Base-by-base conservation (phyloP, 2,113 vertebrate genomes). In the Alouatta palliata region DNA sequence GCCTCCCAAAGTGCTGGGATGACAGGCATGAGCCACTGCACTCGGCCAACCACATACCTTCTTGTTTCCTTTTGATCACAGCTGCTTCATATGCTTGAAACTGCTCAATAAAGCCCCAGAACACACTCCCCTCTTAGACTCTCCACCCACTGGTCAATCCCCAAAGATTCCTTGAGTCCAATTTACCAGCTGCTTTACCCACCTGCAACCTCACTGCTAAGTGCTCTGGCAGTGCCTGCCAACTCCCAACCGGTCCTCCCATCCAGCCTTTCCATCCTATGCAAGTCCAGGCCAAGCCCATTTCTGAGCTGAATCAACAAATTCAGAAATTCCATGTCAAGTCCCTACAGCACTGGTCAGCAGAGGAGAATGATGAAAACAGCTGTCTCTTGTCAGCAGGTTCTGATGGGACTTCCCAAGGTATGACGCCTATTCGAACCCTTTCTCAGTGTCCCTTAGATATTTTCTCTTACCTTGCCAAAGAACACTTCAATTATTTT, bases 261-360 rank as follows among this genome's bases (percentile, higher is more conserved):
- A 0, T 77, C 81, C 93, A 88, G 37, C 9, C 49, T 84, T 87
- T 93, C 91, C 79, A 90, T 64, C 93, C 91, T 37, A 11, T 32
- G 40, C 20, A 73, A 64, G 71, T 66, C 30, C 54, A 80, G 85
- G 95, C 96, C 95, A 98, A 97, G 14, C 30, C 89, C 77, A 37
- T 91, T 93, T 94, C 79, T 77, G 81, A 97, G 95, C 84, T 68
- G 92, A 97, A 96, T 61, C 52, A n/a, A 81, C 75, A 92, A 89
- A 90, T 92, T 43, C 56, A 81, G 87, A 96, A 97, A 93, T 94
- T 56, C 40, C 52, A 9, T 20, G 54, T 23, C 61, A 19, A 52
- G 58, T 5, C 73, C 6, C 30, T 2, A 7, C 12, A 56, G 47
- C 35, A 7, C 0, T 16, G 54, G 91, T 35, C 5, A n/a, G 45